Evolutionary conservation across 2,797 vertebrate species (phyloP).

Genomic region (Pelobates cultripes): DNA sequence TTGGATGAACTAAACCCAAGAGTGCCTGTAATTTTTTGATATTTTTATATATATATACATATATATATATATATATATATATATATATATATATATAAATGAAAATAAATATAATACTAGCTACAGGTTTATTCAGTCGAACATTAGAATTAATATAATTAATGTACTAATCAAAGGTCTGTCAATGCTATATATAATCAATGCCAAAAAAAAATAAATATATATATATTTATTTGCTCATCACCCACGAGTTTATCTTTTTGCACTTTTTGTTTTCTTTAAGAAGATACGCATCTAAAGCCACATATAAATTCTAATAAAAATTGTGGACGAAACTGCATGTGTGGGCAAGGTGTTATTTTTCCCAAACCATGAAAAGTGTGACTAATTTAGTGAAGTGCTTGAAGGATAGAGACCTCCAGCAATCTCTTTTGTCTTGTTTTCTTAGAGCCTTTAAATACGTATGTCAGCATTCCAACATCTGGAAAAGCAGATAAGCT

Average conservation of each 20-base stretch:
- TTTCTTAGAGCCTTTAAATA: conserved; percentile 11
- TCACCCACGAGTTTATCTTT: background rate
- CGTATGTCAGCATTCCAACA: conserved; percentile 11
- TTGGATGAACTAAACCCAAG: too few relatives aligned
- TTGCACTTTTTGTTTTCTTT: background rate
- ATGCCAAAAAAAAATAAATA: too few relatives aligned
- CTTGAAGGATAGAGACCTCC: conserved; percentile 8
- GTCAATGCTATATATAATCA: too few relatives aligned
- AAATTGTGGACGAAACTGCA: background rate
- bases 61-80: too few relatives aligned
- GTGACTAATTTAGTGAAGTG: conserved; percentile 12
- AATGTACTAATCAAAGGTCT: too few relatives aligned
- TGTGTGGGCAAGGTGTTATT: background rate
- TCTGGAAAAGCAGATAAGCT: conserved; percentile 25
- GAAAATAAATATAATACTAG: too few relatives aligned
- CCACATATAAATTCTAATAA: background rate
- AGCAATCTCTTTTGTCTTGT: conserved; percentile 10
- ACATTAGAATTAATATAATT: too few relatives aligned
- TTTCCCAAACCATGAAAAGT: background rate
- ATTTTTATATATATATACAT: too few relatives aligned
- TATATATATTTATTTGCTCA: too few relatives aligned
- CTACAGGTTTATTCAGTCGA: too few relatives aligned
- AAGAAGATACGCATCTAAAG: background rate
- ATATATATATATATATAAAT: too few relatives aligned
- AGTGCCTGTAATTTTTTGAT: too few relatives aligned